Evolutionary conservation across 2,888 invertebrate genomes (phyloP).

Genomic region (Cyclophora albipunctata): DNA sequence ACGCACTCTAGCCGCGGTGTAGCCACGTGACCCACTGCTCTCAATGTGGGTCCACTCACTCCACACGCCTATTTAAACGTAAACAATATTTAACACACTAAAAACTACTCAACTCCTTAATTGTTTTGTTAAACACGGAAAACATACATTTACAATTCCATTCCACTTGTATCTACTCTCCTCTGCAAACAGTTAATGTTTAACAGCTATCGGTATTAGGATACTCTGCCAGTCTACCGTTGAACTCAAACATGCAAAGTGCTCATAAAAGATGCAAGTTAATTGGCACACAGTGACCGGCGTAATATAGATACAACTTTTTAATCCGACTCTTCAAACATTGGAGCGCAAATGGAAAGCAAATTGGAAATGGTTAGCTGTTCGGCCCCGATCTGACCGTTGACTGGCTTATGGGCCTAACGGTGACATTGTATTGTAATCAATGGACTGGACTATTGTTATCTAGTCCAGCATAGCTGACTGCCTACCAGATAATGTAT

Average conservation of each 20-base stretch:
- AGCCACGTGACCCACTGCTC: slow-evolving; percentile 34
- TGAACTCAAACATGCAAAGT: slow-evolving; percentile 7
- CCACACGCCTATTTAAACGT: slow-evolving; percentile 19
- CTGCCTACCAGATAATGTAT: too few species aligned
- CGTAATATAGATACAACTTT: slow-evolving; percentile 28
- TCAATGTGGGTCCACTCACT: slow-evolving; percentile 23
- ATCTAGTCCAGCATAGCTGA: background rate
- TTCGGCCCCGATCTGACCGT: slow-evolving; percentile 25
- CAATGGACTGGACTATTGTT: slow-evolving; percentile 10
- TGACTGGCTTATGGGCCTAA: slow-evolving; percentile 23
- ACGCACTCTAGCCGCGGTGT: slow-evolving; percentile 21
- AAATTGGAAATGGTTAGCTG: slow-evolving; percentile 42
- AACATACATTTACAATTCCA: too few species aligned
- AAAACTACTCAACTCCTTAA: background rate
- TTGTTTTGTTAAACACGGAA: too few species aligned
- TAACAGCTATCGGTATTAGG: too few species aligned
- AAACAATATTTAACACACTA: slow-evolving; percentile 4
- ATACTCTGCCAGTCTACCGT: too few species aligned
- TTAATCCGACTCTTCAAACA: slow-evolving; percentile 37
- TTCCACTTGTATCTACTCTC: too few species aligned
- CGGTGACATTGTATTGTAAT: slow-evolving; percentile 33
- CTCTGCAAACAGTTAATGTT: too few species aligned
- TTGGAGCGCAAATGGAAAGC: slow-evolving; percentile 42
- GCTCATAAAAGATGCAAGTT: slow-evolving; percentile 4
- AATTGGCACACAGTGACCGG: slow-evolving; percentile 16